These are phyloP conservation scores for Pelmatolapia mariae DNA, from an alignment of 2,113 vertebrate genomes.

Conservation along the genomic window DNA sequence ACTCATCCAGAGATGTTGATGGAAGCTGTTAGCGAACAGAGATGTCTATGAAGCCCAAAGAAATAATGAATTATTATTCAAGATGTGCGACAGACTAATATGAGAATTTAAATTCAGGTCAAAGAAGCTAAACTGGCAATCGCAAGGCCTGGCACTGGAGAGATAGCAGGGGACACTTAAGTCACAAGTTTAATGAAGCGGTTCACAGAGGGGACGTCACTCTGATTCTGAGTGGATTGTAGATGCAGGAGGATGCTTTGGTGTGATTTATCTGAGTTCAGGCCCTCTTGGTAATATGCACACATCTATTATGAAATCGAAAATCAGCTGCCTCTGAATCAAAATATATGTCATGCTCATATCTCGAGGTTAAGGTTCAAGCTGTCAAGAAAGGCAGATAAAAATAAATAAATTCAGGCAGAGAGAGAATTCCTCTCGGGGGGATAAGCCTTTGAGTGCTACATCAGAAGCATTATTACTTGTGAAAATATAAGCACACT, in stretches of 20 bases:
- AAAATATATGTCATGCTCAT: neutral
- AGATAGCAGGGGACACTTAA: neutral
- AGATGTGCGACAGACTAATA: neutral
- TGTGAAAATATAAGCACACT: neutral
- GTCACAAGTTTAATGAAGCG: neutral
- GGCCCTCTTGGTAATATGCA: neutral
- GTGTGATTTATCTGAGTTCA: conserved; percentile 11
- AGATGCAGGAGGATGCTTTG: conserved; percentile 7
- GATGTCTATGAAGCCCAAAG: neutral
- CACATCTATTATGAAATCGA: neutral
- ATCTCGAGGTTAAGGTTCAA: conserved; percentile 15
- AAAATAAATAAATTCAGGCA: neutral
- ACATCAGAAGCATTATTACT: conserved; percentile 34
- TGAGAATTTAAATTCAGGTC: neutral
- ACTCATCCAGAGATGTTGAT: neutral
- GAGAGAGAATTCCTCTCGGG: neutral
- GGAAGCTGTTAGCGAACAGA: neutral
- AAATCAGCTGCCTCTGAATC: conserved; percentile 21
- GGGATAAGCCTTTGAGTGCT: conserved; percentile 33
- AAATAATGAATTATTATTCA: neutral
- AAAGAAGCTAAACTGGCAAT: neutral
- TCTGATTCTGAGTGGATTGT: neutral
- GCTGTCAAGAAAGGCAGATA: conserved; percentile 9
- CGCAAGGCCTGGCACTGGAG: neutral
- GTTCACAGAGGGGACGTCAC: neutral